Base-by-base conservation (phyloP, 2,888 invertebrate species). In the Chloroclystis v-ata region DNA sequence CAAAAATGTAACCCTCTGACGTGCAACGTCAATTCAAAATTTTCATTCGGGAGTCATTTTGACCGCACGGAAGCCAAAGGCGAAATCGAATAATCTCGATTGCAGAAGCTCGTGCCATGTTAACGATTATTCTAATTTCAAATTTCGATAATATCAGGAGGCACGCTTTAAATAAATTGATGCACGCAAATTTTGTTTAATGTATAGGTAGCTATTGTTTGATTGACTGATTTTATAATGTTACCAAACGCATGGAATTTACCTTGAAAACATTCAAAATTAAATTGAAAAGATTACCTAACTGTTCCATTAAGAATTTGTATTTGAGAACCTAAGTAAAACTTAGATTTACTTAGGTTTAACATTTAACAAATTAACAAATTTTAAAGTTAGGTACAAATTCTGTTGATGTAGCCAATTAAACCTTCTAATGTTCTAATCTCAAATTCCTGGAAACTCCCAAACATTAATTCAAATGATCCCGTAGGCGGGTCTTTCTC, bases 21-120 rank as follows among this genome's bases (percentile, higher is more conserved):
- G 37, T 20, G 20, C 8, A 4, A 37, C 28, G 38, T 39, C 28
- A 45, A 30, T 4, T 37, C 43, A 12, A 52, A 49, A 52, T 40
- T 37, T 28, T 12, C 8, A 35, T 42, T 28, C 28, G 28, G 14
- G 41, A 42, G 38, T 50, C 40, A 49, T 44, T 51, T 51, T 35
- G 43, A 47, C 49, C 61, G 66, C 83, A 84, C 81, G 83, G 78
- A 76, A 83, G 80, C 77, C 62, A 59, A 66, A 53, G 56, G 55
- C 59, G 56, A 56, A 53, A 56, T 60, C 63, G 51, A 63, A 65
- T 68, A 57, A 67, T 64, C 59, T 56, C 60, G 58, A 64, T 67
- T 66, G 65, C 77, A 78, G 78, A 70, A 78, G 78, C 80, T 70
- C 78, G 75, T 76, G 75, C 75, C 66, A 47, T 63, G 60, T 61